Evolutionary conservation across 2,888 invertebrate species (phyloP), one percentile per base, ranked within the genome.

Genomic region (Panopea generosa): DNA sequence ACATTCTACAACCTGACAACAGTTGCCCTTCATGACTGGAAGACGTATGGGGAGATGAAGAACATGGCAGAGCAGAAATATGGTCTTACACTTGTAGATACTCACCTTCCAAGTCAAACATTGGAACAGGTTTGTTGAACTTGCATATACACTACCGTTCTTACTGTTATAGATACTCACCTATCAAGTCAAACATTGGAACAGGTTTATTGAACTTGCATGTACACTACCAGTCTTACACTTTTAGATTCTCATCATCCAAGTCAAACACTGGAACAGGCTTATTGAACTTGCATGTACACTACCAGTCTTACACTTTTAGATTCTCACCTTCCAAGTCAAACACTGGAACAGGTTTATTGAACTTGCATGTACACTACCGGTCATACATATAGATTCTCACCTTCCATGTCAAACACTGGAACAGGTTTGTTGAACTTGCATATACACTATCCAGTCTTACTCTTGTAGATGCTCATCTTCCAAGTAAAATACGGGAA

Each of bases 1-100:
- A 98, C 97, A 91, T 99, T 99, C 93, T 99, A 99, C 93, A 99
- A 99, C 94, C 94, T 99, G 87, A 99, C 99, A 0, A 98, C 99
- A 1, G 98, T 99, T 33, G 98, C 99, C 7, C 94, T 99, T 53
- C 98, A 99, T 85, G 98, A 99, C 93, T 99, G 99, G 98, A 96
- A 96, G 92, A 98, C 98, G 0, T 99, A 99, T 91, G 96, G 97
- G 20, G 97, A 98, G 93, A 99, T 99, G 99, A 95, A 98, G 74
- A 96, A 96, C 90, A 94, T 99, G 92, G 99, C 98, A 0, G 94
- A 87, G 88, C 95, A 96, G 85, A 97, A 98, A 91, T 96, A 97
- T 87, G 95, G 95, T 73, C 93, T 99, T 38, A 94, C 94, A 20
- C 96, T 97, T 0, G 95, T 97, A n/a, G 97, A 98, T 90, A 97